Conservation (phyloP, 1,140 invertebrate species). For the Panagrolaimus sp. region DNA sequence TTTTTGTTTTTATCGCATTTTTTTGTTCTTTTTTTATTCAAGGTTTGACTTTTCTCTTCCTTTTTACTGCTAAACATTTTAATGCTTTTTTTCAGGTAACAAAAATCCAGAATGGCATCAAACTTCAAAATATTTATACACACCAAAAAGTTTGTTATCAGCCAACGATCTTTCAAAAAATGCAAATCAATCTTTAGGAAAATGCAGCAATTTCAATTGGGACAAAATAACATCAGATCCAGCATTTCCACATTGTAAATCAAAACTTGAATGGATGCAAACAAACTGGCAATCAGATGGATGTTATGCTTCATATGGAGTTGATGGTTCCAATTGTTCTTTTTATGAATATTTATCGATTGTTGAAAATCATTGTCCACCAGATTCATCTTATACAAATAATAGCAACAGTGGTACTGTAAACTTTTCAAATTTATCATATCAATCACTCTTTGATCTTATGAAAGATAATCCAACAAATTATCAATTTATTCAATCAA, state of each 20-base stretch:
- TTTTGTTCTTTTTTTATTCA: too few relatives aligned
- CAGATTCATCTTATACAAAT: background rate
- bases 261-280: constrained; percentile 58
- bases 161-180: too few relatives aligned
- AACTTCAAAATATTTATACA: too few relatives aligned
- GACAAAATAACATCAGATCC: background rate
- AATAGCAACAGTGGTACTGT: too few relatives aligned
- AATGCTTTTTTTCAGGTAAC: too few relatives aligned
- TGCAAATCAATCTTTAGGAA: too few relatives aligned
- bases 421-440: too few relatives aligned
- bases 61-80: too few relatives aligned
- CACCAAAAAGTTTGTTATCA: too few relatives aligned
- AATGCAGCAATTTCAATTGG: background rate
- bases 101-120: too few relatives aligned
- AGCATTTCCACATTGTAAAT: constrained; percentile 28
- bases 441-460: constrained; percentile 10
- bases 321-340: constrained; percentile 60
- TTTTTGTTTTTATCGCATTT: too few relatives aligned
- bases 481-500: constrained; percentile 59
- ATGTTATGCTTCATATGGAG: constrained; percentile 59
- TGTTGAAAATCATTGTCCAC: constrained; percentile 49
- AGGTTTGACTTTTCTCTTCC: too few relatives aligned
- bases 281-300: constrained; percentile 59
- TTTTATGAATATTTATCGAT: constrained; percentile 60
- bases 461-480: constrained; percentile 57